These are phyloP conservation scores for Saccostrea cuccullata DNA, from an alignment of 1,140 invertebrate genomes.

Conservation along the genomic window DNA sequence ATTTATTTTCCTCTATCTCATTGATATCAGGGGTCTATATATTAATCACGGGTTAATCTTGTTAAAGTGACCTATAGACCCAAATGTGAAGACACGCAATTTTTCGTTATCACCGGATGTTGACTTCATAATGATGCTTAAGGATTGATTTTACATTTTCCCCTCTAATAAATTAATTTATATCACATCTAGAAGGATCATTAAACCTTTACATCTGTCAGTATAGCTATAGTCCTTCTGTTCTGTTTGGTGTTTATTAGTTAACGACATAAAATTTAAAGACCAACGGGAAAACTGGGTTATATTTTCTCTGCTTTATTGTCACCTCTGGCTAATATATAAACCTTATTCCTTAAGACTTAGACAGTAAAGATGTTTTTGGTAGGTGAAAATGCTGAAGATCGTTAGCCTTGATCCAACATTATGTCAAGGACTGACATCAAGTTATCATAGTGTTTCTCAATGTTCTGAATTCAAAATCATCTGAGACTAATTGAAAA, in stretches of 20 bases:
- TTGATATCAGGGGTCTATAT: not conserved
- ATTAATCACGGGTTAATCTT: not conserved
- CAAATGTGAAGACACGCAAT: not conserved
- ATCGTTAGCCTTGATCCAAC: too few relatives aligned
- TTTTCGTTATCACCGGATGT: not conserved
- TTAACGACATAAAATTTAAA: not conserved
- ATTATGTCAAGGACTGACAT: too few relatives aligned
- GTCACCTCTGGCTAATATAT: too few relatives aligned
- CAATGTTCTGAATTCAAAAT: too few relatives aligned
- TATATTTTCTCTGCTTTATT: too few relatives aligned
- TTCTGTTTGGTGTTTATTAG: not conserved
- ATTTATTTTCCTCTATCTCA: not conserved
- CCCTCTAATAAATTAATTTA: slow-evolving; percentile 9
- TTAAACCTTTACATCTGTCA: not conserved
- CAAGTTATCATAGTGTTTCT: too few relatives aligned
- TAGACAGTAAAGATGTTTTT: too few relatives aligned
- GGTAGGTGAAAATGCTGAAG: too few relatives aligned
- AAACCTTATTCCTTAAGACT: too few relatives aligned
- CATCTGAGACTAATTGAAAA: too few relatives aligned
- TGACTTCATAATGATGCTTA: not conserved
- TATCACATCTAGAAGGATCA: not conserved
- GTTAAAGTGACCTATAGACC: not conserved
- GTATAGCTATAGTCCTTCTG: not conserved
- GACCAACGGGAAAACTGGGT: too few relatives aligned
- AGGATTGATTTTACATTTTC: not conserved